phyloP scores from a whole-genome alignment of 2,797 vertebrate species.

The Muraenolepis orangiensis region DNA sequence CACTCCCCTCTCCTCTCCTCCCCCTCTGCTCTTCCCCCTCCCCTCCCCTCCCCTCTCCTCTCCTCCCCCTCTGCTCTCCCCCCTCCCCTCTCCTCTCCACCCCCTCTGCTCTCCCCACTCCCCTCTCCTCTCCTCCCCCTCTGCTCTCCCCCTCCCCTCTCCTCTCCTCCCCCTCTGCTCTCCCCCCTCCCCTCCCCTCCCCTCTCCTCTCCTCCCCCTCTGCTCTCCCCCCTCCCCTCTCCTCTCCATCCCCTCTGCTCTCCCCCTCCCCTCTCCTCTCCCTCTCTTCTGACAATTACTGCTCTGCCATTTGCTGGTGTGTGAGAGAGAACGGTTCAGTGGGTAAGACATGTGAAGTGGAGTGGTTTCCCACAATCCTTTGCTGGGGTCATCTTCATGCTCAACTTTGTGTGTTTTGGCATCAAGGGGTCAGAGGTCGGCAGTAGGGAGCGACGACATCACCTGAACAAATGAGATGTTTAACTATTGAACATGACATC shows the following conservation, averaged over 20 bases:
- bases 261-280: not conserved
- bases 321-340: not conserved
- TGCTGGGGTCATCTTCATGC: not conserved
- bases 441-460: no score
- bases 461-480: not conserved
- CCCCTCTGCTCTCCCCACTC: no score
- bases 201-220: no score
- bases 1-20: not conserved
- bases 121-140: no score
- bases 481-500: not conserved
- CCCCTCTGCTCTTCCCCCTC: not conserved
- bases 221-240: no score
- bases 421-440: not conserved
- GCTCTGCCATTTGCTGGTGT: conserved; percentile 4
- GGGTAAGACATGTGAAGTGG: not conserved
- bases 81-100: no score
- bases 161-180: no score
- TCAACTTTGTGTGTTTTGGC: not conserved
- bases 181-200: no score
- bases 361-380: not conserved
- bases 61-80: no score
- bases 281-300: conserved; percentile 3
- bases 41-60: no score
- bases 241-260: no score
- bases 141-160: no score